phyloP scores from a whole-genome alignment of 2,797 vertebrate species.

The Myiothlypis coronata region DNA sequence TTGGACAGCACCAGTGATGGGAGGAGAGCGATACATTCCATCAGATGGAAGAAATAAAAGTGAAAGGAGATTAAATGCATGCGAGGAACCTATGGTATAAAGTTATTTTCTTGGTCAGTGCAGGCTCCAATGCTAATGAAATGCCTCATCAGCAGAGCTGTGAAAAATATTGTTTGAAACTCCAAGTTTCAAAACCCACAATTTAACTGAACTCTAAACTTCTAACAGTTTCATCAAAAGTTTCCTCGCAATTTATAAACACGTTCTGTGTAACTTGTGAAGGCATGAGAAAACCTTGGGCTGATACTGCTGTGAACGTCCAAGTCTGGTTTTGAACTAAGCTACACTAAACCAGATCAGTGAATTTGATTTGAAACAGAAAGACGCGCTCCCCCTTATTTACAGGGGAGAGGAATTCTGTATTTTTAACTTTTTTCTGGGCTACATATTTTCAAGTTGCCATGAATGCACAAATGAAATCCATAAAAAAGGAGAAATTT shows the following conservation, averaged over 20 bases:
- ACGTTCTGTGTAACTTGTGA: rapidly evolving
- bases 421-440: not conserved
- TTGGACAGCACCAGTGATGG: not conserved
- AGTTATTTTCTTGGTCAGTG: not conserved
- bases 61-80: slow-evolving; percentile 26
- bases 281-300: not conserved
- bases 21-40: not conserved
- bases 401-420: not conserved
- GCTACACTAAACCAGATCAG: not conserved
- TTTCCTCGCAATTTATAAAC: not conserved
- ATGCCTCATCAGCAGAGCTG: slow-evolving; percentile 40
- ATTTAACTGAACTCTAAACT: not conserved
- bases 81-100: not conserved
- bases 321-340: not conserved
- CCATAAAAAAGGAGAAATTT: not conserved
- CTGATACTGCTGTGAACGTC: not conserved
- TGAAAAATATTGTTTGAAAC: slow-evolving; percentile 24
- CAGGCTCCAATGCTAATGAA: slow-evolving; percentile 39
- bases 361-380: not conserved
- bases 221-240: slow-evolving; percentile 15
- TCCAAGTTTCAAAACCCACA: not conserved
- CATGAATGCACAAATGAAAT: rapidly evolving
- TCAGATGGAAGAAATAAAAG: slow-evolving; percentile 62
- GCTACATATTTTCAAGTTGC: not conserved
- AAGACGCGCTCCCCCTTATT: not conserved